Evolutionary conservation across 2,888 invertebrate species (phyloP), one percentile per base, ranked within the genome.

Genomic region (Drosophila austrosaltans): DNA sequence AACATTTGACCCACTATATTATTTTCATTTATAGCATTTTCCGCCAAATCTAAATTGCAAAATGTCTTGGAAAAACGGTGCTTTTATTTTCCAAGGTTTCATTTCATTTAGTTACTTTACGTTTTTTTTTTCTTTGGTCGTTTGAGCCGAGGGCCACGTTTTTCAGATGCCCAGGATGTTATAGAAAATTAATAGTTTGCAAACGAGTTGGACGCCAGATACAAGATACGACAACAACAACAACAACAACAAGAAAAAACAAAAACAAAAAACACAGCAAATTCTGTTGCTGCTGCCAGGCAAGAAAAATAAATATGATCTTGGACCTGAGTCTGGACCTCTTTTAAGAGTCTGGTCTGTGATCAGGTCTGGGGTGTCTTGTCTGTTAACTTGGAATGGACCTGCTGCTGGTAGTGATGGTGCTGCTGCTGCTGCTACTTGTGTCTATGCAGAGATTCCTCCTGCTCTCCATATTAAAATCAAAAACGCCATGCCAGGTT

Each of bases 171-270:
- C 22, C 48, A 89, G 90, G 87, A 90, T 87, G 89, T 77, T 76
- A 72, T 73, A 67, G 75, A 87, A 87, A 90, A 89, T 89, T 90
- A 89, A 89, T 90, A 90, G 87, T 81, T 90, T 66, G 79, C 77
- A 90, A 90, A 84, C 89, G 90, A 90, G 87, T 89, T 85, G 82
- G 79, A 82, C 80, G 78, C 78, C 82, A 88, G 90, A 81, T 87
- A 78, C 77, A 83, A 89, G 86, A 82, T 85, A 85, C 77, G 72
- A 66, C 67, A 36, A 44, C 48, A 39, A 32, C 25, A 20, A 25
- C 10, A 44, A 39, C 5, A 40, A 28, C 20, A 53, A 59, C 4
- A 28, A 39, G 8, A 25, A 56, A n/a, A 12, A 54, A 42, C 12
- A 56, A 56, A n/a, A 42, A 54, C 12, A 53, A 63, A 22, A 22